Evolutionary conservation across 37 sponge, comb jelly and placozoan genomes (phyloP), one percentile per base, ranked within the genome.

Genomic region (Crambe crambe): DNA sequence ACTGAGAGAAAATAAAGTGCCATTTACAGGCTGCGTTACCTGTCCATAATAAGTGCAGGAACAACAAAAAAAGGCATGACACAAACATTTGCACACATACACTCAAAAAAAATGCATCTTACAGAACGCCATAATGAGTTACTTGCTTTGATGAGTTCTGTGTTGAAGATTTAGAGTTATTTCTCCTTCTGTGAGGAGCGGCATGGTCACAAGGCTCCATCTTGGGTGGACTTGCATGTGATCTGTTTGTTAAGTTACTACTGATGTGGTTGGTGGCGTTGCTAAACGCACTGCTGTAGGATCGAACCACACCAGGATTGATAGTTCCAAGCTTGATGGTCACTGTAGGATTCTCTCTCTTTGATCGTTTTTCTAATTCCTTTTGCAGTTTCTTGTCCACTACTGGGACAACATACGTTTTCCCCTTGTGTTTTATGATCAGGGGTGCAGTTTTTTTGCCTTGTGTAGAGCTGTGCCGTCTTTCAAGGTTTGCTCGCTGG

Each of bases 401-500:
- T 2, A 84, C 68, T 34, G 85, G 85, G 18, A 84, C 44, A 17
- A 84, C 8, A 58, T 70, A 84, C 9, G 77, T 69, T 69, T 84
- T 76, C 1, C 85, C 85, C 41, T 84, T 84, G 72, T 84, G 85
- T 35, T 77, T 84, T 35, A 84, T 68, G 35, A 84, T 21, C 15
- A 76, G 68, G 8, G 73, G 59, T 31, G 85, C 66, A 12, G 39
- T 3, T 4, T 20, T 20, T 22, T 20, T 20, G 23, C 23, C 61
- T 26, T 22, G 6, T 20, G 26, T 60, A 6, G 17, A 9, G 12
- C 8, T 68, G 3, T 34, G 21, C 5, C 6, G 21, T 72, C 51
- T 18, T 10, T n/a, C 51, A 4, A 3, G 3, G n/a, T 25, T 21
- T 17, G 27, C 51, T 25, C 51, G n/a, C 37, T 37, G 44, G n/a